These are phyloP conservation scores for Eulemur albifrons DNA, from an alignment of 2,797 vertebrate genomes.

Conservation along the genomic window DNA sequence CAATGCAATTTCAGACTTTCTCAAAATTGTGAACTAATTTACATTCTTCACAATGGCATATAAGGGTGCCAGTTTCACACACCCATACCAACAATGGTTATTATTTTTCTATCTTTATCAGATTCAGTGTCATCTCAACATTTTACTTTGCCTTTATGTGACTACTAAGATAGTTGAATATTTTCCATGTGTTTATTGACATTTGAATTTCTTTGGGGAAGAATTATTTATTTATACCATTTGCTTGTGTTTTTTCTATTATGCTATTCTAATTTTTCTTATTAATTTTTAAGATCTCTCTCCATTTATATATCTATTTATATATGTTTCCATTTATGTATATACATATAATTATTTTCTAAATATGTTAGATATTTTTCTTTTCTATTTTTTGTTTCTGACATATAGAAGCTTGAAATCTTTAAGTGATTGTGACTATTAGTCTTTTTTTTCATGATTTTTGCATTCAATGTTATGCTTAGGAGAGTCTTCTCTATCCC, in stretches of 20 bases:
- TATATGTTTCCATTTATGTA: neutral
- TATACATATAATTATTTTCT: neutral
- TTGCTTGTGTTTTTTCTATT: neutral
- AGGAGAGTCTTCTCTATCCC: neutral
- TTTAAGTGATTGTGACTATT: neutral
- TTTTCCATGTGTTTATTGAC: neutral
- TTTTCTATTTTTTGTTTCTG: neutral
- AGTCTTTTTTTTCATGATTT: neutral
- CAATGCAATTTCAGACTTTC: neutral
- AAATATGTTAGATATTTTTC: neutral
- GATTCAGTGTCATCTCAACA: neutral
- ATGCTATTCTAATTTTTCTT: neutral
- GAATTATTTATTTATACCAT: neutral
- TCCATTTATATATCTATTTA: neutral
- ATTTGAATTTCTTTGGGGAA: neutral
- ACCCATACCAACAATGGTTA: neutral
- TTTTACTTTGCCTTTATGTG: constrained; percentile 10
- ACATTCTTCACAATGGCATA: neutral
- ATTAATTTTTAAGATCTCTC: neutral
- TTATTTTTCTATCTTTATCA: constrained; percentile 1
- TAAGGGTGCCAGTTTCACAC: neutral
- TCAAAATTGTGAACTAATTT: neutral
- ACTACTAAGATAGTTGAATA: neutral
- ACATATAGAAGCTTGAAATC: neutral
- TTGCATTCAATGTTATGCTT: neutral